Evolutionary conservation across 92 coral and sea anemone species (phyloP).

Genomic region (Umimayanthus kanabou): DNA sequence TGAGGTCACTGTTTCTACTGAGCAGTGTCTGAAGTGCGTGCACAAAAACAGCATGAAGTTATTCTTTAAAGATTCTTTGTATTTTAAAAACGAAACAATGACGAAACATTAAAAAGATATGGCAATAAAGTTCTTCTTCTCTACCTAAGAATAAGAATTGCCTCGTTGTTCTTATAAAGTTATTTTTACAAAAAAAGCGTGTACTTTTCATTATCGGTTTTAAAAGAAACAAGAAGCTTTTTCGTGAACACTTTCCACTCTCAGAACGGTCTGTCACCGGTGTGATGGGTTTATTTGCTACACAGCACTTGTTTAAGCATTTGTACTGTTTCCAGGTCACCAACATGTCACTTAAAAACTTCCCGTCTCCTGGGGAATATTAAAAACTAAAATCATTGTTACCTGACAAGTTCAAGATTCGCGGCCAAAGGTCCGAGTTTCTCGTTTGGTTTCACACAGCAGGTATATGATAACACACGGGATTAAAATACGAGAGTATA

Average conservation of each 20-base stretch:
- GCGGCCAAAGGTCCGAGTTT: conserved; percentile 16
- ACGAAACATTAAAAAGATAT: too few species aligned
- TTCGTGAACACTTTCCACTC: background rate
- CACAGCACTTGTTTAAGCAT: background rate
- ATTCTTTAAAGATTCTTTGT: too few species aligned
- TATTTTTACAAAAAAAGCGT: too few species aligned
- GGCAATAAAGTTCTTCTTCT: too few species aligned
- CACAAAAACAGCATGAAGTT: too few species aligned
- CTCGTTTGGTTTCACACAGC: background rate
- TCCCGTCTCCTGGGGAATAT: conserved; percentile 2
- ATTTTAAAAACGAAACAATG: too few species aligned
- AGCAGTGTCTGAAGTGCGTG: too few species aligned
- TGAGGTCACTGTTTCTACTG: too few species aligned
- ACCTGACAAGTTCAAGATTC: conserved; percentile 30
- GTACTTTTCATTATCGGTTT: too few species aligned
- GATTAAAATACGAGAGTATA: background rate
- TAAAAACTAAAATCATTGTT: background rate
- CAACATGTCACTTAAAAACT: conserved; percentile 14
- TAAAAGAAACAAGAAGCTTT: background rate
- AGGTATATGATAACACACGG: background rate
- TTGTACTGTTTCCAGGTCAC: conserved; percentile 30
- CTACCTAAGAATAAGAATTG: too few species aligned
- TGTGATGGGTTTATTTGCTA: background rate
- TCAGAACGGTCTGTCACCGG: conserved; percentile 1
- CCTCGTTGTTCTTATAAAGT: too few species aligned